Percentiles rank a stretch among this genome's conserved stretches.
Evolutionary conservation across 2,888 invertebrate genomes (phyloP).

Genomic region (Ellobium chinense): DNA sequence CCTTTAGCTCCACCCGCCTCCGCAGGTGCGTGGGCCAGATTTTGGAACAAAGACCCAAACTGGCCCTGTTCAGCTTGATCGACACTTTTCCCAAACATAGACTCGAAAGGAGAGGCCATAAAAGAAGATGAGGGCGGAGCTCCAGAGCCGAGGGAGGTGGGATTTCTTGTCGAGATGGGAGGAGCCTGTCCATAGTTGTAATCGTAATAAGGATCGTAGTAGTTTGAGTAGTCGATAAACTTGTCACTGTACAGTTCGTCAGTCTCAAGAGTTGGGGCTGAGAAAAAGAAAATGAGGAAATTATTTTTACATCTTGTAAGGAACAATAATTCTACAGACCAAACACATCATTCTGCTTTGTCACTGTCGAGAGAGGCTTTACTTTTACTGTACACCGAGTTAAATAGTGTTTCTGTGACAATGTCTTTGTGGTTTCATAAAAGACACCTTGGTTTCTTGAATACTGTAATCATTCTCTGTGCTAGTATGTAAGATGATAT

Average conservation of each 20-base stretch:
- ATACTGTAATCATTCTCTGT: too few relatives aligned
- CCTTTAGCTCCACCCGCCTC: not conserved
- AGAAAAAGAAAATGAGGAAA: not conserved
- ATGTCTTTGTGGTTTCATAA: too few relatives aligned
- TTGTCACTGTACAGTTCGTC: not conserved
- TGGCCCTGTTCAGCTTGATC: conserved; percentile 40
- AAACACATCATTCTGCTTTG: too few relatives aligned
- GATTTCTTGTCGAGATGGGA: not conserved
- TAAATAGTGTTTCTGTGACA: too few relatives aligned
- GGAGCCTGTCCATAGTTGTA: not conserved
- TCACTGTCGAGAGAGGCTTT: too few relatives aligned
- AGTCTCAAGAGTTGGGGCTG: not conserved
- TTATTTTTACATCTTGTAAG: not conserved
- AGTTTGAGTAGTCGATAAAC: not conserved
- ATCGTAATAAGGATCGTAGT: not conserved
- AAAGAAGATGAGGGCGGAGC: not conserved
- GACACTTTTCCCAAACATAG: conserved; percentile 47
- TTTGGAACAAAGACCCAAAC: conserved; percentile 44
- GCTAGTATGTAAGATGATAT: too few relatives aligned
- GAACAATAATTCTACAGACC: not conserved
- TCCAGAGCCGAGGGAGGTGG: too few relatives aligned
- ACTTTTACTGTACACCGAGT: too few relatives aligned
- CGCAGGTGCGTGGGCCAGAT: not conserved
- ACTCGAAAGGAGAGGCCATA: conserved; percentile 31
- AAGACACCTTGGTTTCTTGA: too few relatives aligned